Conservation (phyloP, 2,888 invertebrate species). For the Physocephala rufipes region DNA sequence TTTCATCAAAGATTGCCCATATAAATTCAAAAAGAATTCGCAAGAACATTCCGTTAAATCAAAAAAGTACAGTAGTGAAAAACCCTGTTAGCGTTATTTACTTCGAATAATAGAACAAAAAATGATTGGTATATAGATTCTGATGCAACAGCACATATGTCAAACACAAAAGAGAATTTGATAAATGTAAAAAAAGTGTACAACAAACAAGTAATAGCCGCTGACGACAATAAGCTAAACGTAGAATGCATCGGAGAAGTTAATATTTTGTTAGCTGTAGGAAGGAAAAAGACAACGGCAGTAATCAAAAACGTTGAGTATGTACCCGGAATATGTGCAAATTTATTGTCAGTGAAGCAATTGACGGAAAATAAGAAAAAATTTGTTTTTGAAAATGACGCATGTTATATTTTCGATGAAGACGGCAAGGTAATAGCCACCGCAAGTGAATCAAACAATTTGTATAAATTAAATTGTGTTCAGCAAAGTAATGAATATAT, state of each 20-base stretch:
- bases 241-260: conserved; percentile 26
- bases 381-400: conserved; percentile 44
- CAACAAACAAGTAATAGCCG: conserved; percentile 2
- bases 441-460: conserved; percentile 1
- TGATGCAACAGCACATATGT: neutral
- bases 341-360: conserved; percentile 39
- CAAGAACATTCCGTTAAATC: neutral
- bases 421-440: conserved; percentile 35
- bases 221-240: conserved; percentile 16
- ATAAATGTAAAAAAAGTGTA: conserved; percentile 16
- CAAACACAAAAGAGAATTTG: neutral
- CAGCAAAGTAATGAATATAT: neutral
- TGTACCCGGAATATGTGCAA: conserved; percentile 39
- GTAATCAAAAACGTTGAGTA: conserved; percentile 41
- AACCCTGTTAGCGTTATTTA: conserved; percentile 2
- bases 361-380: conserved; percentile 41
- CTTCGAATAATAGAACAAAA: neutral
- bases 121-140: conserved; percentile 9
- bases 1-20: conserved; percentile 23
- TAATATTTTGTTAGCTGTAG: conserved; percentile 11
- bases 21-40: conserved; percentile 2
- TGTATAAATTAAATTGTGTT: conserved; percentile 15
- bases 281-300: conserved; percentile 13
- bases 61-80: neutral
- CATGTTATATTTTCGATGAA: conserved; percentile 40